phyloP scores from a whole-genome alignment of 37 sponge, comb jelly and placozoan species.

The Cladorhizidae sp. region DNA sequence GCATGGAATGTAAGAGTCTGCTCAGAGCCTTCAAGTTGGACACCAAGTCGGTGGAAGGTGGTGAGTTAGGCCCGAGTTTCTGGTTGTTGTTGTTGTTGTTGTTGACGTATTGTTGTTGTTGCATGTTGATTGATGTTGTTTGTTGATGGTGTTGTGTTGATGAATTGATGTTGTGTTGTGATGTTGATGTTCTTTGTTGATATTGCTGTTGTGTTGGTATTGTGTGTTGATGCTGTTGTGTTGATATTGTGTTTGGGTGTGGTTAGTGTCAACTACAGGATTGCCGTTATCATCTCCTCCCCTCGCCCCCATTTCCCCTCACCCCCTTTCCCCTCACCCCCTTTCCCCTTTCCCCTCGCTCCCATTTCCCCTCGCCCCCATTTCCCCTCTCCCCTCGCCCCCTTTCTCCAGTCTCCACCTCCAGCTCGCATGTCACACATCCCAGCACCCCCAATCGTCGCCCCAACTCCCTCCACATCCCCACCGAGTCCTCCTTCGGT shows the following conservation, averaged over 20 bases:
- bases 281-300: neutral
- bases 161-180: neutral
- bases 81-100: too few species aligned
- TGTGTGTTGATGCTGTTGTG: neutral
- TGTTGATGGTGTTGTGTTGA: too few species aligned
- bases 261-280: neutral
- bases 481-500: conserved; percentile 58
- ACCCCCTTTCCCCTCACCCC: too few species aligned
- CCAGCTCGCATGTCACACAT: conserved; percentile 26
- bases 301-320: neutral
- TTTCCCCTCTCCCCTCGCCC: neutral
- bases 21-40: conserved; percentile 66
- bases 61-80: conserved; percentile 26
- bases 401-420: neutral
- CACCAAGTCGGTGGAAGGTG: conserved; percentile 32
- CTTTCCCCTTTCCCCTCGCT: too few species aligned
- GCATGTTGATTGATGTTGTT: too few species aligned
- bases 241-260: neutral
- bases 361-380: neutral
- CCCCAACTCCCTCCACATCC: conserved; percentile 40
- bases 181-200: too few species aligned
- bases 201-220: too few species aligned
- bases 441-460: conserved; percentile 49
- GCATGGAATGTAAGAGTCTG: conserved; percentile 60
- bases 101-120: neutral